A percentile compares a stretch with the other conserved stretches of the same genome.
These are phyloP conservation scores for Phalanger gymnotis DNA, from an alignment of 2,797 vertebrate genomes.

Conservation along the genomic window DNA sequence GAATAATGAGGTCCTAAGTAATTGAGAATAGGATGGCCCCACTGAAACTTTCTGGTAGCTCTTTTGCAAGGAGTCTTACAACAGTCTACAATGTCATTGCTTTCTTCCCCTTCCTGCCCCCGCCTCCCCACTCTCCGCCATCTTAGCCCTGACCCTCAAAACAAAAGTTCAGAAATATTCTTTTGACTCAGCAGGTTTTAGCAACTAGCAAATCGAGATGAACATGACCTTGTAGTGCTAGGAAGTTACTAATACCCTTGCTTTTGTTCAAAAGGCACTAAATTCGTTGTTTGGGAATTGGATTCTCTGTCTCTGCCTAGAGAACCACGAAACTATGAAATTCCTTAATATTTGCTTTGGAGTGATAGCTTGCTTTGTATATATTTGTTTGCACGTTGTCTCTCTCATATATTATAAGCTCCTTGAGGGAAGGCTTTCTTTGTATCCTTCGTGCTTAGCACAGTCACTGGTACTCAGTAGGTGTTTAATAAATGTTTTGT, in stretches of 20 bases:
- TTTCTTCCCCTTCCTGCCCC: too few species aligned
- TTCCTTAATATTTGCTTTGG: not conserved
- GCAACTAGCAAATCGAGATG: not conserved
- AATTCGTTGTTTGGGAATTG: not conserved
- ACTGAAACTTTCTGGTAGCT: not conserved
- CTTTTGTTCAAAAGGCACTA: not conserved
- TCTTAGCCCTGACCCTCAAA: not conserved
- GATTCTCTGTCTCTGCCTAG: not conserved
- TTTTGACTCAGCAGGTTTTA: not conserved
- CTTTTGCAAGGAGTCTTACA: slow-evolving; percentile 10
- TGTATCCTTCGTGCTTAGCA: too few species aligned
- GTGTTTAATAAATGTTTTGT: too few species aligned
- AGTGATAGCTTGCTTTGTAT: not conserved
- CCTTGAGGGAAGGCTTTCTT: not conserved
- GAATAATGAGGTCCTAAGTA: not conserved
- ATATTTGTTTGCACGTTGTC: not conserved
- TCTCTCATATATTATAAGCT: not conserved
- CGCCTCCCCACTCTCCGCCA: not conserved
- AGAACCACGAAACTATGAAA: not conserved
- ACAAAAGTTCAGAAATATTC: not conserved
- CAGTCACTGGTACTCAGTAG: too few species aligned
- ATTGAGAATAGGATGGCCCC: not conserved
- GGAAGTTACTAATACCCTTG: not conserved
- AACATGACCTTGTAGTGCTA: not conserved
- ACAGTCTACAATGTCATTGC: not conserved